Conservation (phyloP, 1,140 invertebrate species). For the Panagrolaimus sp. region DNA sequence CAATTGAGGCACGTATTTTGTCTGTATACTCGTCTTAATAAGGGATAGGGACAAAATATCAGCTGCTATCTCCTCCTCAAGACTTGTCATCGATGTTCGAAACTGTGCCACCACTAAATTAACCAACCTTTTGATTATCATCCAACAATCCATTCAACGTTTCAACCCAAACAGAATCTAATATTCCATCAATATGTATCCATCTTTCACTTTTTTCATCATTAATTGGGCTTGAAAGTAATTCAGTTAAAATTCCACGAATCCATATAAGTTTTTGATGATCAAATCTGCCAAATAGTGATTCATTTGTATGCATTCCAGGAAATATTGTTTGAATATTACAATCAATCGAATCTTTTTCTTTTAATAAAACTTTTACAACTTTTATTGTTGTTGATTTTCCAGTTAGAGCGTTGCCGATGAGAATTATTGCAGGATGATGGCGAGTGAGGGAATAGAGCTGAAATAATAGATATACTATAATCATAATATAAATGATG, state of each 20-base stretch:
- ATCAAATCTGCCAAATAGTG: slow-evolving; percentile 34
- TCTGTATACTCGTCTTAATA: too few relatives aligned
- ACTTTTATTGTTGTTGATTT: slow-evolving; percentile 5
- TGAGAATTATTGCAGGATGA: not conserved
- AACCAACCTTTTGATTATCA: slow-evolving; percentile 27
- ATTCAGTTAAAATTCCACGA: slow-evolving; percentile 18
- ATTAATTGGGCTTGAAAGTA: slow-evolving; percentile 14
- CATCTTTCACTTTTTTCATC: slow-evolving; percentile 28
- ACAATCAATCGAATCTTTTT: slow-evolving; percentile 4
- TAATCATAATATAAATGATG: too few relatives aligned
- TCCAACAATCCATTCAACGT: slow-evolving; percentile 33
- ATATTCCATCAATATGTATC: slow-evolving; percentile 31
- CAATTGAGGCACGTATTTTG: too few relatives aligned
- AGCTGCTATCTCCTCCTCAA: too few relatives aligned
- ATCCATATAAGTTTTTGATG: slow-evolving; percentile 30
- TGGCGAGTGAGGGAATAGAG: not conserved
- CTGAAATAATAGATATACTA: too few relatives aligned
- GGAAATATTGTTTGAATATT: slow-evolving; percentile 22
- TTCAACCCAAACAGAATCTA: slow-evolving; percentile 34
- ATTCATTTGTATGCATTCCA: slow-evolving; percentile 23
- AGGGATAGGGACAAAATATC: too few relatives aligned
- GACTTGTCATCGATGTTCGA: too few relatives aligned
- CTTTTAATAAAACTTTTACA: not conserved
- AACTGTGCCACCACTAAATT: not conserved
- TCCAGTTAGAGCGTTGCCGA: not conserved